Conservation (phyloP, 2,797 vertebrate genomes). For the Labroides dimidiatus region DNA sequence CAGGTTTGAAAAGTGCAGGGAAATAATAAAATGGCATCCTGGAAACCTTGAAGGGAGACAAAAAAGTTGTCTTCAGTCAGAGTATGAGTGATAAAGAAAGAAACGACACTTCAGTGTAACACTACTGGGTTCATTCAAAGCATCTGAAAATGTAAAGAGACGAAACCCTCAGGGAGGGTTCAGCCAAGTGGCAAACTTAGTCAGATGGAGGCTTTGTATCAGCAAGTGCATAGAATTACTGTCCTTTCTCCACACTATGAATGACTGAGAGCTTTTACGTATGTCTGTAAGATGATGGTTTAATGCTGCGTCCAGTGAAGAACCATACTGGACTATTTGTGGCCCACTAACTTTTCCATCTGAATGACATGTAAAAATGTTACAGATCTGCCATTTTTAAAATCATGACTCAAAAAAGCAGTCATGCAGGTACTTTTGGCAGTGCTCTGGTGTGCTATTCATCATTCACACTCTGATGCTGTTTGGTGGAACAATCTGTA, state of each 20-base stretch:
- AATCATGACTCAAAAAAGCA: constrained; percentile 15
- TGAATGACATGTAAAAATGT: neutral
- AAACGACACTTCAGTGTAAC: constrained; percentile 17
- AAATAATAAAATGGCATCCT: neutral
- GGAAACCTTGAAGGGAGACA: constrained; percentile 9
- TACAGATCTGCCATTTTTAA: neutral
- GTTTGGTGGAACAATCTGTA: constrained; percentile 6
- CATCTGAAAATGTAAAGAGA: neutral
- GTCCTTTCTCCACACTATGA: neutral
- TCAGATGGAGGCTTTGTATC: constrained; percentile 4
- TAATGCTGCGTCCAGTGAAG: no score
- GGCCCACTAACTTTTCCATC: neutral
- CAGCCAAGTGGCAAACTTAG: constrained; percentile 8
- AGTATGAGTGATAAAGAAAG: constrained; percentile 13
- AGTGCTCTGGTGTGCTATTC: neutral
- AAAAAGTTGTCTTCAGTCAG: constrained; percentile 6
- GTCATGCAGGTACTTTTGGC: constrained; percentile 3
- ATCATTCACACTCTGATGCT: constrained; percentile 5
- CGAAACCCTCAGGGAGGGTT: neutral
- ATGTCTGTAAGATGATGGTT: neutral
- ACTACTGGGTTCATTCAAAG: constrained; percentile 19
- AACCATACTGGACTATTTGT: no score
- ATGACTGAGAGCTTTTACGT: neutral
- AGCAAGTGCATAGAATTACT: neutral
- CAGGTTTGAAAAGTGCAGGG: neutral